Base-by-base conservation (phyloP, 2,888 invertebrate species). In the Coenonympha arcania region DNA sequence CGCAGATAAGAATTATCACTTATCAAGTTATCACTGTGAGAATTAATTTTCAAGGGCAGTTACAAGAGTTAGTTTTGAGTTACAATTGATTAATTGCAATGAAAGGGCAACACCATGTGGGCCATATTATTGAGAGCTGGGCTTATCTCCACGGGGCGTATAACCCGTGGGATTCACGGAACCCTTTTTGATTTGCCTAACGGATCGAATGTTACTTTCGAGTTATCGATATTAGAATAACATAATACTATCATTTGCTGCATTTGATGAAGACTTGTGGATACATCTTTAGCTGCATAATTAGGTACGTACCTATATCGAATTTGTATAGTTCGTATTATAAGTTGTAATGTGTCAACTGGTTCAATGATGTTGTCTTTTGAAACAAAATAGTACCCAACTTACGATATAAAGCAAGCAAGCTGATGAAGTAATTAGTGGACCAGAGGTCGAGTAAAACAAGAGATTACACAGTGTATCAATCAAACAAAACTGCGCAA, bases 391-490 rank as follows among this genome's bases (percentile, higher is more conserved):
- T 6, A 9, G 28, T 28, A 13, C 15, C 43, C 20, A 45, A 50
- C 31, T 36, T 54, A 52, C 54, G 48, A 61, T 56, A n/a, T n/a
- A n/a, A n/a, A n/a, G n/a, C n/a, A 53, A 47, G 54, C 64, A 63
- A 60, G 55, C 60, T 60, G 68, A 66, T 39, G 6, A 39, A 39
- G 15, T 24, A 15, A 24, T 68, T 66, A 61, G 66, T 71, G 65
- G 68, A 68, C 61, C 67, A 67, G 61, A 72, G 74, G 71, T 74
- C 68, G 71, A 59, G 55, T 57, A 65, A 70, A 69, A 71, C 70
- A 70, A 71, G 73, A 80, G 79, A 82, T 81, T 80, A 81, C 76
- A 69, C 74, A 74, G 74, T 76, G 68, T 79, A 83, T 83, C 79
- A 80, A 81, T 82, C 80, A 78, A 77, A 79, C 72, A 73, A 75